phyloP scores from a whole-genome alignment of 2,113 vertebrate species.

The Tichodroma muraria region DNA sequence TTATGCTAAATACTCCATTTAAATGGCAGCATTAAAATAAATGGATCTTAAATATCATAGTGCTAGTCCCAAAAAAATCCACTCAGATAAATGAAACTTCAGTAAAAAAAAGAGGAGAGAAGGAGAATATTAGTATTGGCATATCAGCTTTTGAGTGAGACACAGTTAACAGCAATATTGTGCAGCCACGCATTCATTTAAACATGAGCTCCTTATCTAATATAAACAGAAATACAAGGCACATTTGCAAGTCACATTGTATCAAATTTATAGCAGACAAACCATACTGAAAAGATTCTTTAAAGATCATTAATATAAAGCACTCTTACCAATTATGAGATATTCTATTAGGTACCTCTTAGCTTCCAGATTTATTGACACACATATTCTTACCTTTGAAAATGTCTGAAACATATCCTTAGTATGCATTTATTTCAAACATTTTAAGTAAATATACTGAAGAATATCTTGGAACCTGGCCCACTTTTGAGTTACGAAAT shows the following conservation, averaged over 20 bases:
- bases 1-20: background rate
- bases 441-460: conserved; percentile 3
- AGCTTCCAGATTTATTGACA: background rate
- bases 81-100: background rate
- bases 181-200: rapidly evolving
- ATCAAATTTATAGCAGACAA: background rate
- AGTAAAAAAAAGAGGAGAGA: background rate
- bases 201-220: background rate
- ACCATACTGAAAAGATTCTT: background rate
- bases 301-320: background rate
- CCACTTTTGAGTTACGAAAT: background rate
- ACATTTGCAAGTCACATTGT: background rate
- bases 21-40: background rate
- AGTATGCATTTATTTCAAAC: conserved; percentile 9
- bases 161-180: background rate
- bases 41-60: background rate
- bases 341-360: background rate
- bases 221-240: background rate
- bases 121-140: background rate
- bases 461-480: background rate
- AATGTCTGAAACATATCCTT: background rate
- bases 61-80: background rate
- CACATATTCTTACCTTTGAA: background rate
- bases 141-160: background rate
- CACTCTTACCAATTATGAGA: background rate